phyloP scores from a whole-genome alignment of 2,113 vertebrate species.

The Corvus hawaiiensis region DNA sequence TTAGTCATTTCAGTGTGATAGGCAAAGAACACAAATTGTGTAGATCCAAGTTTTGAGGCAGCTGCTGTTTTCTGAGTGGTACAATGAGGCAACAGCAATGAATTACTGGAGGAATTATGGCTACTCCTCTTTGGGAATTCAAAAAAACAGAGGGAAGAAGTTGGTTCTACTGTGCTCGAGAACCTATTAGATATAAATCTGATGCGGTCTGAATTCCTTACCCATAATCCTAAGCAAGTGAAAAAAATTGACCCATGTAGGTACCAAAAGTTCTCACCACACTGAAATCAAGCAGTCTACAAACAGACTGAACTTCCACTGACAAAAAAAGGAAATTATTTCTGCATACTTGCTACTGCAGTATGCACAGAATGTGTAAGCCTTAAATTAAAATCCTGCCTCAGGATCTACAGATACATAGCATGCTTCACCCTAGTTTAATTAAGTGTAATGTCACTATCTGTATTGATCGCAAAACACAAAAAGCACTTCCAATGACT shows the following conservation, averaged over 20 bases:
- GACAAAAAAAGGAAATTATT: neutral
- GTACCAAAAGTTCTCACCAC: neutral
- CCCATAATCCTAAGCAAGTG: neutral
- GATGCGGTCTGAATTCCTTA: neutral
- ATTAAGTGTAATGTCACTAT: constrained; percentile 43
- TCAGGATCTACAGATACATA: neutral
- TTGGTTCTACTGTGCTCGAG: neutral
- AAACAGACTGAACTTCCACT: neutral
- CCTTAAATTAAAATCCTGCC: constrained; percentile 33
- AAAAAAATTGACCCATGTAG: neutral
- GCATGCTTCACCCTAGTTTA: neutral
- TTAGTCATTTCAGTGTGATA: neutral
- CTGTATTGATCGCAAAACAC: neutral
- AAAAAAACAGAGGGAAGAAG: neutral
- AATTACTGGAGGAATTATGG: neutral
- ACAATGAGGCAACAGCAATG: neutral
- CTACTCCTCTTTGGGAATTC: neutral
- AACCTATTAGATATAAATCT: neutral
- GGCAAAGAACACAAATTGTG: neutral
- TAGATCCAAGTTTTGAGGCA: neutral
- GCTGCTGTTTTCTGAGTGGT: neutral
- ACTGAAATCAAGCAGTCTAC: neutral
- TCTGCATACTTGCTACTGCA: neutral
- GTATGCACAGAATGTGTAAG: neutral
- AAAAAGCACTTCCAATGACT: neutral